Conservation (phyloP, 2,113 vertebrate genomes). For the Archilochus colubris region DNA sequence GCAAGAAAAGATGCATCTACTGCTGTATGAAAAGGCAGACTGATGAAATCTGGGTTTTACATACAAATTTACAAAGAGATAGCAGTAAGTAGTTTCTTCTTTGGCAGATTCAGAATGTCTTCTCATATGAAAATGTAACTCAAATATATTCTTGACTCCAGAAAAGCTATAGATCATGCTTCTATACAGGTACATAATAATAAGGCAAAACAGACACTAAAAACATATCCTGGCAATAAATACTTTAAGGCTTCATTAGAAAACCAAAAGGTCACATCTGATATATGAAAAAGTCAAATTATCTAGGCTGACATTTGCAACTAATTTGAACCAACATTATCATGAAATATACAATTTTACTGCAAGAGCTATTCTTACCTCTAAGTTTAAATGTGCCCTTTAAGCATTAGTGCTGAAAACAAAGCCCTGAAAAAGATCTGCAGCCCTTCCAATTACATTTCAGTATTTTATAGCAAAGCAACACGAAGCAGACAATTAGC, state of each 20-base stretch:
- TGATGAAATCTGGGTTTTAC: neutral
- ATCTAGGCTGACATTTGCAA: conserved; percentile 40
- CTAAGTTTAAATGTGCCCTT: conserved; percentile 19
- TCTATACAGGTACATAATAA: neutral
- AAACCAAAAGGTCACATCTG: conserved; percentile 23
- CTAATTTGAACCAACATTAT: conserved; percentile 5
- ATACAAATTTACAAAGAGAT: neutral
- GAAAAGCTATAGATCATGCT: neutral
- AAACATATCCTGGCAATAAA: conserved; percentile 14
- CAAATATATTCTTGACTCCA: neutral
- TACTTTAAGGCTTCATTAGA: conserved; percentile 33
- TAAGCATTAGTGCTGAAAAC: neutral
- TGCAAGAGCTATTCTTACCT: neutral
- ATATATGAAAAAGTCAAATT: neutral
- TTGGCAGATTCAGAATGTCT: neutral
- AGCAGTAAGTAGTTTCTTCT: neutral
- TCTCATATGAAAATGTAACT: neutral
- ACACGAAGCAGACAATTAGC: conserved; percentile 2
- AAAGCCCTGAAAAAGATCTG: conserved; percentile 5
- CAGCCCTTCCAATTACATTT: conserved; percentile 26
- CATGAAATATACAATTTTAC: conserved; percentile 34
- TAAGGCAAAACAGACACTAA: conserved; percentile 23
- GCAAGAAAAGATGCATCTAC: conserved; percentile 7
- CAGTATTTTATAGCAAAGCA: neutral
- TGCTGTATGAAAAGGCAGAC: neutral